Evolutionary conservation across 1,140 invertebrate genomes (phyloP), one percentile per base, ranked within the genome.

Genomic region (Aphelenchoides fujianensis): DNA sequence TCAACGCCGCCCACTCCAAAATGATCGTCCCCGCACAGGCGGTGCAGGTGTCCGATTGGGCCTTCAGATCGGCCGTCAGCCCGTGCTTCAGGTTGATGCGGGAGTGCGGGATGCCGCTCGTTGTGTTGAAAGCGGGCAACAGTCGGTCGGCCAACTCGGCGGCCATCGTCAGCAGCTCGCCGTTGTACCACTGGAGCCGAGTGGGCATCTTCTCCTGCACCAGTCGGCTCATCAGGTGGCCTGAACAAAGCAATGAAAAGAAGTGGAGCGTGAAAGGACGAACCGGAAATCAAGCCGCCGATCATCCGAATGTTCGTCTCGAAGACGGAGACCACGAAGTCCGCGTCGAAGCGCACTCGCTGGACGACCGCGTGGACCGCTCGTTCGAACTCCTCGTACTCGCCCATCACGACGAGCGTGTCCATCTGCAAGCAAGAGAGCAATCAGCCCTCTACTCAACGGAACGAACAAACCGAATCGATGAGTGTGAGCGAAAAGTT

Each of bases 11-110:
- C 89, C 98, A 94, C 86, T 98, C 96, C 63, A 98, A 86, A 63
- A 98, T 91, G 89, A 98, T 95, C 1, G 94, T 96, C 3, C 95
- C 95, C 16, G 94, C 94, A 87, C 95, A 98, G 0, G 95, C 94
- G 37, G 32, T 32, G 84, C 95, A 98, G 0, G 95, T 97, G 86
- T 97, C 81, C 71, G 70, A 77, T 59, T 91, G 90, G 69, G 90
- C 88, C 81, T 90, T 90, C 27, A 92, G 81, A 71, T 89, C 88
- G 59, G 89, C 88, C 85, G 91, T 91, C 85, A 97, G 89, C 28
- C 94, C 95, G 85, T 92, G 88, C 67, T 90, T 90, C 53, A 97
- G 87, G 87, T 98, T 97, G 62, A 97, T 94, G 83, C 92, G 89
- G 5, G 94, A 91, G 87, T 95, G 92, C 27, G 95, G 95, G 78